These are phyloP conservation scores for Mystacides longicornis DNA, from an alignment of 2,888 invertebrate species.

Conservation along the genomic window DNA sequence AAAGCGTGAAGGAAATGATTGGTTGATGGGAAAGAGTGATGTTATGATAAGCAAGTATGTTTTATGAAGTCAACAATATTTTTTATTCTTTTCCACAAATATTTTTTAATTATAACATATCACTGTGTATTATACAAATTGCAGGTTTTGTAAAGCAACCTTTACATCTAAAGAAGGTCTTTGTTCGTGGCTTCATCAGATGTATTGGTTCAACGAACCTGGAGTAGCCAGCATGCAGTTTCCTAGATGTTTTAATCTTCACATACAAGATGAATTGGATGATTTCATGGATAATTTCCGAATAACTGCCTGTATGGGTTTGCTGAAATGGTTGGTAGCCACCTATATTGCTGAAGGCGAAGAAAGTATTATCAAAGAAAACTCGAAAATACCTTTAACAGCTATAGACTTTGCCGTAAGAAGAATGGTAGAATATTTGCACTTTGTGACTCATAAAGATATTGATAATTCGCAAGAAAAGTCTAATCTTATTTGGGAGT, in stretches of 20 bases:
- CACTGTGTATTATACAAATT: constrained; percentile 34
- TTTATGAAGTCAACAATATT: too few species aligned
- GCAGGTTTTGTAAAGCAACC: constrained; percentile 76
- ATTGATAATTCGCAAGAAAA: constrained; percentile 67
- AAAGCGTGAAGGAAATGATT: constrained; percentile 73
- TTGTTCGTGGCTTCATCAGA: constrained; percentile 68
- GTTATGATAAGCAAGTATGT: constrained; percentile 45
- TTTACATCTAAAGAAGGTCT: constrained; percentile 92
- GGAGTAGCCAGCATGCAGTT: constrained; percentile 74
- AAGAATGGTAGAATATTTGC: constrained; percentile 71
- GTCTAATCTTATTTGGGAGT: constrained; percentile 61
- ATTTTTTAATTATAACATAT: neutral
- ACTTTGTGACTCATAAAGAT: constrained; percentile 64
- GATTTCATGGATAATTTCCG: constrained; percentile 85
- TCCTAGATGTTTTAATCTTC: constrained; percentile 80
- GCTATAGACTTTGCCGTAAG: constrained; percentile 76
- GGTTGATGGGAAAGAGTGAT: constrained; percentile 52
- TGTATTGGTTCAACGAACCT: constrained; percentile 80
- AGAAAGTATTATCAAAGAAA: constrained; percentile 46
- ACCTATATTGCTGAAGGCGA: constrained; percentile 50
- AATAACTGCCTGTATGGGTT: constrained; percentile 77
- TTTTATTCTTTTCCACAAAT: too few species aligned
- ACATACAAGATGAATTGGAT: constrained; percentile 72
- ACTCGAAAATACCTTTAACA: constrained; percentile 65
- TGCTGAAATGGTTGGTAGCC: constrained; percentile 69